phyloP scores from a whole-genome alignment of 1,140 invertebrate genomes.

The Drosophila nasuta region DNA sequence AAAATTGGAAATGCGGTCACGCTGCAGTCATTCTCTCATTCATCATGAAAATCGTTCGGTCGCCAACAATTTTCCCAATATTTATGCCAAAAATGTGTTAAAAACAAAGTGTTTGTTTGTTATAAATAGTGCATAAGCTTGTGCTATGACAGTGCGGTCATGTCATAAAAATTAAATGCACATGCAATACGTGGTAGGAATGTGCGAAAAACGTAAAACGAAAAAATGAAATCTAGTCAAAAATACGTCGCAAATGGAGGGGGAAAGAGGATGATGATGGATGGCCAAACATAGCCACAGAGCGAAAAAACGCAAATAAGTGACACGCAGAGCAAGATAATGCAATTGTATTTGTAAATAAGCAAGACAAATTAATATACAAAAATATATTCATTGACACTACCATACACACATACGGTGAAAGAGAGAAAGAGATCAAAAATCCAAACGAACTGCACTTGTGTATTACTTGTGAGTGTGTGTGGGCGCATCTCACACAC shows the following conservation, averaged over 20 bases:
- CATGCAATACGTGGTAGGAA: conserved; percentile 28
- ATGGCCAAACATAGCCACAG: conserved; percentile 55
- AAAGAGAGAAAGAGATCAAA: conserved; percentile 17
- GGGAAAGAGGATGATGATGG: conserved; percentile 45
- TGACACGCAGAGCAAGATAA: conserved; percentile 72
- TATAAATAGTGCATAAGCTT: conserved; percentile 35
- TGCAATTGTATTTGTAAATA: conserved; percentile 57
- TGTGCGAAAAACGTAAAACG: conserved; percentile 41
- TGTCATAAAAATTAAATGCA: conserved; percentile 24
- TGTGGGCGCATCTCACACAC: conserved; percentile 55
- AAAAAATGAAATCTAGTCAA: conserved; percentile 78
- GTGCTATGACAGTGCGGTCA: conserved; percentile 22
- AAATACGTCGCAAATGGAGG: conserved; percentile 61
- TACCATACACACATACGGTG: background rate
- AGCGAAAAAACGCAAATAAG: conserved; percentile 77
- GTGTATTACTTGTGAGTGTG: conserved; percentile 20
- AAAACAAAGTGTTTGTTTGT: conserved; percentile 41
- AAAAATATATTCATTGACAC: conserved; percentile 29
- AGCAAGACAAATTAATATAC: conserved; percentile 55
- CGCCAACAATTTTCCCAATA: conserved; percentile 50
- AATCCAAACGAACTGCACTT: conserved; percentile 27
- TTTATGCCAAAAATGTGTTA: conserved; percentile 65
- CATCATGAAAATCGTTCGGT: conserved; percentile 57
- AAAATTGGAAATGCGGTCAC: background rate
- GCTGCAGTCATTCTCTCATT: conserved; percentile 42